These are phyloP conservation scores for Dromococcyx pavoninus DNA, from an alignment of 2,797 vertebrate species.

Conservation along the genomic window DNA sequence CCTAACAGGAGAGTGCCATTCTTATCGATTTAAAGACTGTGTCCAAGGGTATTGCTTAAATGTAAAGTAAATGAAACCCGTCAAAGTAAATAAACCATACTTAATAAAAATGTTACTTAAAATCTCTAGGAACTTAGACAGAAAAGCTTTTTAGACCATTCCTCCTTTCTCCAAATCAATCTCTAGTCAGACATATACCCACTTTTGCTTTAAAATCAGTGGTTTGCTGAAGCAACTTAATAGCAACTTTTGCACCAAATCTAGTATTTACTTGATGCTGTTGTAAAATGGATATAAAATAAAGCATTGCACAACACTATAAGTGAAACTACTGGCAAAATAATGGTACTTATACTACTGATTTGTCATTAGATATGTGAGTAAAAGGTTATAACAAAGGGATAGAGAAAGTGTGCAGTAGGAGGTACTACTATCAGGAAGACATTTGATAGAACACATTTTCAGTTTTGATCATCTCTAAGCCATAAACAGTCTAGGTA, in stretches of 20 bases:
- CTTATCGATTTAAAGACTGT: not conserved
- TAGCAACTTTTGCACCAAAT: not conserved
- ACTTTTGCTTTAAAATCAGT: not conserved
- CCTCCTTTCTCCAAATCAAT: not conserved
- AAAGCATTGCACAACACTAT: not conserved
- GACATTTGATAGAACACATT: not conserved
- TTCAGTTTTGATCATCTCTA: not conserved
- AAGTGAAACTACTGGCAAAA: not conserved
- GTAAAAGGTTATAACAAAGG: not conserved
- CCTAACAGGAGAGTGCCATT: not conserved
- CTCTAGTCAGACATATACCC: not conserved
- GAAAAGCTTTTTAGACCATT: not conserved
- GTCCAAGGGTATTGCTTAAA: not conserved
- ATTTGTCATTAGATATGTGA: not conserved
- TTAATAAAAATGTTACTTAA: not conserved
- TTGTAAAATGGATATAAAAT: not conserved
- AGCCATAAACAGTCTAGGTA: not conserved
- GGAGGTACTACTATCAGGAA: not conserved
- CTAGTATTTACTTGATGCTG: not conserved
- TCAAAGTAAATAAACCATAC: not conserved
- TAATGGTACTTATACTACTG: not conserved
- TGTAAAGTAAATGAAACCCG: not conserved
- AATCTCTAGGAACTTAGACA: not conserved
- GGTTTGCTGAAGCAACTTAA: not conserved
- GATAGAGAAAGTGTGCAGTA: not conserved